Base-by-base conservation (phyloP, 2,113 vertebrate species). In the Toxotes jaculatrix region DNA sequence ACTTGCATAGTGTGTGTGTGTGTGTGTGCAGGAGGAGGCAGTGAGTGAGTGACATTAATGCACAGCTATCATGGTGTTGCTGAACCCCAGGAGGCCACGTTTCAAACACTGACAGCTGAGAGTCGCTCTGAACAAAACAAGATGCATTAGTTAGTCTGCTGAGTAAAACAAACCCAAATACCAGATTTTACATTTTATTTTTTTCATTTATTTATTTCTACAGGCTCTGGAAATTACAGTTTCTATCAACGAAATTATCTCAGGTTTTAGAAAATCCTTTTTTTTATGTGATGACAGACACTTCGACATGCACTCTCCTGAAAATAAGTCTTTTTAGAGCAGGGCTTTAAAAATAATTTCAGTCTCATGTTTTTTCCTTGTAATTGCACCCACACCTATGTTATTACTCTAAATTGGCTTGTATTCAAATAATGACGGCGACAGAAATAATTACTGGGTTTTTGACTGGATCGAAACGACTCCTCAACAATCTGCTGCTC, bases 1-100 rank as follows among this genome's bases (percentile, higher is more conserved):
- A 4, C 43, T 51, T 42, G 47, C 59, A 69, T 74, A 23, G 51
- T 73, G 73, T 62, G 73, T 79, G 85, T n/a, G n/a, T n/a, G 77
- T 64, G 84, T 77, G 72, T 66, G 57, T 67, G 72, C 49, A 62
- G 12, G 62, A 21, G 8, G 17, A 23, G n/a, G 62, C 31, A 59
- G 56, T 51, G 72, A 57, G 86, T 63, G 73, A 90, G 78, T 82
- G 85, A 84, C 85, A 91, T 88, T 93, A 91, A 91, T 91, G 82
- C 84, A 86, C 83, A 42, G 7, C 3, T 56, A 27, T 56, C 53
- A 43, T 19, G 88, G 83, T 87, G 84, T 77, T 53, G 65, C 66
- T 40, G 86, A 85, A 80, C 67, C 74, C 81, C 85, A 68, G 74
- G 79, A 91, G 89, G 74, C 82, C 59, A 1, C 27, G 72, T 77